Conservation (phyloP, 2,888 invertebrate genomes). For the Helobdella robusta region DNA sequence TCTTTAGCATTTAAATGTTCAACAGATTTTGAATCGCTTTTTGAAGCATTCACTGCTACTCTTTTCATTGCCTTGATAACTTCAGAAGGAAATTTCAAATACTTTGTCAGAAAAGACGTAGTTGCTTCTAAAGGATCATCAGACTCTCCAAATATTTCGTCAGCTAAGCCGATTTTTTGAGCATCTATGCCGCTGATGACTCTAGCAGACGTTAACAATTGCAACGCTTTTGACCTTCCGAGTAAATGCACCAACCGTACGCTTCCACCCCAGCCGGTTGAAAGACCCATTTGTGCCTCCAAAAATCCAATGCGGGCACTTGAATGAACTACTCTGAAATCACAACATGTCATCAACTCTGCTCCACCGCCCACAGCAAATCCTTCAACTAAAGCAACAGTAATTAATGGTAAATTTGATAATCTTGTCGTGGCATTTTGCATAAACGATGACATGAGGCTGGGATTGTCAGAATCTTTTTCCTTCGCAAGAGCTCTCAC, state of each 20-base stretch:
- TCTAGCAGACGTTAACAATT: constrained; percentile 44
- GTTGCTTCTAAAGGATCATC: constrained; percentile 39
- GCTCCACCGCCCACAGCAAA: constrained; percentile 55
- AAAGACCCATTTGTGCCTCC: constrained; percentile 52
- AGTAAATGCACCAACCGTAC: constrained; percentile 49
- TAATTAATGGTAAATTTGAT: constrained; percentile 51
- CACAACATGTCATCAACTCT: constrained; percentile 53
- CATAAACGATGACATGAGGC: constrained; percentile 52
- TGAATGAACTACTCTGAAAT: constrained; percentile 51
- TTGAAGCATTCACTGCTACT: constrained; percentile 37
- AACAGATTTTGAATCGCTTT: constrained; percentile 37
- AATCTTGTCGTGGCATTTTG: constrained; percentile 49
- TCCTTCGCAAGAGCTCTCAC: constrained; percentile 39
- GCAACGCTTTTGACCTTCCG: constrained; percentile 50
- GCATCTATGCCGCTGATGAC: constrained; percentile 47
- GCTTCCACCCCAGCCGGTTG: constrained; percentile 54
- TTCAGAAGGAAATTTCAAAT: constrained; percentile 37
- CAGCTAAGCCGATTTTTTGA: constrained; percentile 47
- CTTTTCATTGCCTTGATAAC: constrained; percentile 44
- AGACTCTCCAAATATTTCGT: constrained; percentile 42
- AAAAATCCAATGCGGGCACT: constrained; percentile 51
- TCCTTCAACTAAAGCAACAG: constrained; percentile 52
- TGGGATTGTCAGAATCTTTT: constrained; percentile 42
- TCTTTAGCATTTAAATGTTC: constrained; percentile 44
- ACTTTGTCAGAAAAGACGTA: constrained; percentile 43